Conservation (phyloP, 2,797 vertebrate genomes). For the Sebastes taczanowskii region DNA sequence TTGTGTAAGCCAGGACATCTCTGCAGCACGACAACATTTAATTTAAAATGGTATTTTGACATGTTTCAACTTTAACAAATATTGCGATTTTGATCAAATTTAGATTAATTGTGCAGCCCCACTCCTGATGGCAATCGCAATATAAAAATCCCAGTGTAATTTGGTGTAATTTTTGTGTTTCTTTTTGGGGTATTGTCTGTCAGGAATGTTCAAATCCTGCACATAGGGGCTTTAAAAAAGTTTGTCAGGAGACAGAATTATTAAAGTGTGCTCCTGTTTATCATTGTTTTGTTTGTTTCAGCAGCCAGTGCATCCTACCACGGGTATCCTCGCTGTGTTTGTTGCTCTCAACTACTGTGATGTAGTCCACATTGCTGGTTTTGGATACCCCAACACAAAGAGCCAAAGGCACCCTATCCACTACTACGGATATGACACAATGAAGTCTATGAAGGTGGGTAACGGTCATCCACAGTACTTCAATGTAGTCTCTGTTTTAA, state of each 20-base stretch:
- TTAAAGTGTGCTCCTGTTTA: neutral
- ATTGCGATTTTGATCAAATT: too few relatives aligned
- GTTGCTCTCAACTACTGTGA: conserved; percentile 95
- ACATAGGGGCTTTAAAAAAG: neutral
- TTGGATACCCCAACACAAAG: conserved; percentile 87
- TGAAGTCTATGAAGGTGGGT: conserved; percentile 92
- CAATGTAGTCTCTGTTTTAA: neutral
- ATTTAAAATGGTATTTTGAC: too few relatives aligned
- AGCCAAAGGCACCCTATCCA: conserved; percentile 88
- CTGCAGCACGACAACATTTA: too few relatives aligned
- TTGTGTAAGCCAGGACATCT: too few relatives aligned
- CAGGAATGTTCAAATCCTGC: neutral
- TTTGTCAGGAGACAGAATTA: neutral
- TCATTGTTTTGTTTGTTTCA: conserved; percentile 50
- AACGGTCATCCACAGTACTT: neutral
- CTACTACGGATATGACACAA: conserved; percentile 89
- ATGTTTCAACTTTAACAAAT: too few relatives aligned
- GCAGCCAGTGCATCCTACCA: conserved; percentile 86
- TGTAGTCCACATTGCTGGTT: conserved; percentile 91
- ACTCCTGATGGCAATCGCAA: neutral
- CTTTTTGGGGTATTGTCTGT: neutral
- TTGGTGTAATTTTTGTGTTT: neutral
- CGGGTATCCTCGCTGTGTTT: conserved; percentile 91
- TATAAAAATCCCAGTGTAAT: neutral
- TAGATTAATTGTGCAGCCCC: neutral